These are phyloP conservation scores for Trichopria drosophilae DNA, from an alignment of 2,888 invertebrate genomes.

Conservation along the genomic window DNA sequence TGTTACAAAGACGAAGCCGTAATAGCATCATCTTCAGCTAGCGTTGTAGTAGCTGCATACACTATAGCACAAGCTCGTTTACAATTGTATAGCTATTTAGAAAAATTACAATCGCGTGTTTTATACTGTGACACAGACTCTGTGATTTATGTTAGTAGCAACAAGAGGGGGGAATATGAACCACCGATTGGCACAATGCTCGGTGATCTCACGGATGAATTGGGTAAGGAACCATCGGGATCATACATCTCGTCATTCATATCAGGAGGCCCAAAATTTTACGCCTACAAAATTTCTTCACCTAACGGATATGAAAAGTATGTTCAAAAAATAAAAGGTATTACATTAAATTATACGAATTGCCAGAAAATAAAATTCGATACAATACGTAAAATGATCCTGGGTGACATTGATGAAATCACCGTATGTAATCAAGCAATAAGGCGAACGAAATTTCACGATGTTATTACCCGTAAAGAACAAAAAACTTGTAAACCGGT, in stretches of 20 bases:
- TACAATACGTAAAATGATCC: no score
- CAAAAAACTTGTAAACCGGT: no score
- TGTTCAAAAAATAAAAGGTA: conserved; percentile 15
- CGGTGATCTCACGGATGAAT: conserved; percentile 19
- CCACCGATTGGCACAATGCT: no score
- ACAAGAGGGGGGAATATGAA: no score
- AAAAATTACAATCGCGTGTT: conserved; percentile 37
- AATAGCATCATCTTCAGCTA: background rate
- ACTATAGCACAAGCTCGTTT: conserved; percentile 12
- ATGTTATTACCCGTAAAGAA: no score
- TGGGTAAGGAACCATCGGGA: no score
- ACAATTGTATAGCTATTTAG: conserved; percentile 46
- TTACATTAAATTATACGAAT: no score
- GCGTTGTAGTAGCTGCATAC: conserved; percentile 9
- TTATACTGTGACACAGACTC: conserved; percentile 21
- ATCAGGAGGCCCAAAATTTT: conserved; percentile 17
- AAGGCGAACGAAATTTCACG: no score
- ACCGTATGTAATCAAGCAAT: no score
- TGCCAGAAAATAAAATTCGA: no score
- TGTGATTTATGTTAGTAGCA: background rate
- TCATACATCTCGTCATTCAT: conserved; percentile 11
- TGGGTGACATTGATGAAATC: no score
- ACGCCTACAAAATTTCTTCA: conserved; percentile 8
- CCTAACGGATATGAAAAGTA: conserved; percentile 1
- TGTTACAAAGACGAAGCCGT: background rate